Evolutionary conservation across 2,113 vertebrate species (phyloP).

Genomic region (Antechinus flavipes): DNA sequence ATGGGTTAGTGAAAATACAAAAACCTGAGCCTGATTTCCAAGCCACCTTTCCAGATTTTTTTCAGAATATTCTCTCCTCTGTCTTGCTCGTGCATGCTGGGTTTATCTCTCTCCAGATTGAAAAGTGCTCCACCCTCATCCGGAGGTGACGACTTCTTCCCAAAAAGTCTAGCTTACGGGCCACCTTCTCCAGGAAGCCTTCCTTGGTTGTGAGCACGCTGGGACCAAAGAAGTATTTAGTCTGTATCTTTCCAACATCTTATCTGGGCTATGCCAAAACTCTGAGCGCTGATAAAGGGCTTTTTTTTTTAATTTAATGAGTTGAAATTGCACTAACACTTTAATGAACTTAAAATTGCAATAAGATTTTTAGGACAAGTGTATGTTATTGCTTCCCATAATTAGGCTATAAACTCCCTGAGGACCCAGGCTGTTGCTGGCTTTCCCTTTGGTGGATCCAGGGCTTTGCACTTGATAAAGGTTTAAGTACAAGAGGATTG

Average conservation of each 20-base stretch:
- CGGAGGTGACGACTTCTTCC: no score
- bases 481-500: background rate
- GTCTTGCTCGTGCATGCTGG: no score
- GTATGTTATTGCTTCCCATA: background rate
- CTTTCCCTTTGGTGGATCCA: background rate
- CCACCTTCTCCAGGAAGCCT: background rate
- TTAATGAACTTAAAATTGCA: no score
- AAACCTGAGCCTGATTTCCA: background rate
- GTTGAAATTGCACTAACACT: background rate
- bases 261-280: background rate
- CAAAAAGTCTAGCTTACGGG: background rate
- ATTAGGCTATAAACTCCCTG: background rate
- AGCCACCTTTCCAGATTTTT: background rate
- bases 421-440: background rate
- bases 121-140: background rate
- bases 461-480: background rate
- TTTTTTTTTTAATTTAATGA: background rate
- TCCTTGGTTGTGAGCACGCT: background rate
- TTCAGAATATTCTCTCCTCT: background rate
- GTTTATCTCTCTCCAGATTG: background rate
- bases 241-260: background rate
- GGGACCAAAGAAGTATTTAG: background rate
- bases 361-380: background rate
- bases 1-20: background rate
- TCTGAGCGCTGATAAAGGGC: background rate